These are phyloP conservation scores for Sinopyrophorus schimmeli DNA, from an alignment of 2,888 invertebrate genomes.

Conservation along the genomic window DNA sequence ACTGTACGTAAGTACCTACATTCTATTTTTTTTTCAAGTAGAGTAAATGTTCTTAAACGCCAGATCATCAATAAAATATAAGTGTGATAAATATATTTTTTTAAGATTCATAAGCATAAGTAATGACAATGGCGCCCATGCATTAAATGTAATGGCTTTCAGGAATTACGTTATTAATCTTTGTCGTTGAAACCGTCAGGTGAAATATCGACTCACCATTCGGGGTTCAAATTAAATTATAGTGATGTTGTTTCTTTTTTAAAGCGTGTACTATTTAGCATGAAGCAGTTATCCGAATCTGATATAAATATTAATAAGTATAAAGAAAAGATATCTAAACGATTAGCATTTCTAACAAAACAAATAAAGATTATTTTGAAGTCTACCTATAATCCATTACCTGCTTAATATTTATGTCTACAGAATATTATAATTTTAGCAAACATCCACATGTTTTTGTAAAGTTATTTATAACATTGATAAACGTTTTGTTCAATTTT, in stretches of 20 bases:
- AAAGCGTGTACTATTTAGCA: conserved; percentile 8
- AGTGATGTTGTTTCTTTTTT: conserved; percentile 35
- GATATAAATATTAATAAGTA: too few relatives aligned
- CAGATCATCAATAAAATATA: conserved; percentile 15
- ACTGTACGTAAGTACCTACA: too few relatives aligned
- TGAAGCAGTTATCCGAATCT: conserved; percentile 7
- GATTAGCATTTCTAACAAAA: not conserved
- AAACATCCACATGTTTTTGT: too few relatives aligned
- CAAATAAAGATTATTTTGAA: too few relatives aligned
- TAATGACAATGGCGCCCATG: conserved; percentile 48
- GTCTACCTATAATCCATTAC: too few relatives aligned
- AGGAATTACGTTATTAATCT: conserved; percentile 53
- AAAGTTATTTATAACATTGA: too few relatives aligned
- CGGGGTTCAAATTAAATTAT: conserved; percentile 48
- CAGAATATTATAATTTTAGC: too few relatives aligned
- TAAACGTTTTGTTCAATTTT: too few relatives aligned
- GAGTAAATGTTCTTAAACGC: not conserved
- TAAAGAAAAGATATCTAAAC: too few relatives aligned
- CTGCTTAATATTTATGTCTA: too few relatives aligned
- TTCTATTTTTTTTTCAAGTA: too few relatives aligned
- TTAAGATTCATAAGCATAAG: conserved; percentile 30
- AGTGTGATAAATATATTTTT: conserved; percentile 21
- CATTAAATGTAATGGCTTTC: conserved; percentile 50
- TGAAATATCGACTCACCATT: conserved; percentile 50
- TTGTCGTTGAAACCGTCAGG: conserved; percentile 50